Evolutionary conservation across 2,113 vertebrate species (phyloP).

Genomic region (Lucifuga dentata): DNA sequence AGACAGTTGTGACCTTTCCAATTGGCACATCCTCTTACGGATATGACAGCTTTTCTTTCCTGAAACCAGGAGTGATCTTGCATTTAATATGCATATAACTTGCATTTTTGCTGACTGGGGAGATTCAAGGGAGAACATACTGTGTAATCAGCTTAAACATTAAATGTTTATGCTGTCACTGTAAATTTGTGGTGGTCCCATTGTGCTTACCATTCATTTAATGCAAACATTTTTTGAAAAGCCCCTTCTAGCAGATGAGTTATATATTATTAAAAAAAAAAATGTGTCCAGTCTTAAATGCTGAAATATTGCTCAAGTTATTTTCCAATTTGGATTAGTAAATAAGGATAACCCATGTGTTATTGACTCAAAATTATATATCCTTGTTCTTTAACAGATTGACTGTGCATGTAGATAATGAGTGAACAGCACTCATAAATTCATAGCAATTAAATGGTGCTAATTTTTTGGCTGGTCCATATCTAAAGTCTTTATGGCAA

Average conservation of each 20-base stretch:
- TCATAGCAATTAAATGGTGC: no score
- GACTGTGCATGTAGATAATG: neutral
- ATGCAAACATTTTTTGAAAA: neutral
- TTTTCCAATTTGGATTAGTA: neutral
- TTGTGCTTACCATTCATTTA: constrained; percentile 6
- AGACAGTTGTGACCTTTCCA: constrained; percentile 81
- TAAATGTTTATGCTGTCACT: constrained; percentile 7
- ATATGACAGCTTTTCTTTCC: constrained; percentile 77
- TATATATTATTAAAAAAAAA: no score
- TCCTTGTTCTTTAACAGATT: neutral
- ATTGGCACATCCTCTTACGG: constrained; percentile 72
- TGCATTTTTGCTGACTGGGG: constrained; percentile 38
- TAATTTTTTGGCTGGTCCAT: no score
- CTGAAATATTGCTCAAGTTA: constrained; percentile 1
- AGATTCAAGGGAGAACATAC: constrained; percentile 29
- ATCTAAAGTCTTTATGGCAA: no score
- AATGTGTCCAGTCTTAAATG: no score
- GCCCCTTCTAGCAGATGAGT: neutral
- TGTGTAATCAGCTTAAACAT: constrained; percentile 45
- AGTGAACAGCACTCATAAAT: no score
- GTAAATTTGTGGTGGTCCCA: constrained; percentile 23
- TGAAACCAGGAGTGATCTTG: constrained; percentile 64
- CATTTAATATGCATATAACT: constrained; percentile 74
- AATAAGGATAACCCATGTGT: neutral
- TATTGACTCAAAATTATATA: neutral